These are phyloP conservation scores for Melieria omissa DNA, from an alignment of 2,888 invertebrate genomes.

Conservation along the genomic window DNA sequence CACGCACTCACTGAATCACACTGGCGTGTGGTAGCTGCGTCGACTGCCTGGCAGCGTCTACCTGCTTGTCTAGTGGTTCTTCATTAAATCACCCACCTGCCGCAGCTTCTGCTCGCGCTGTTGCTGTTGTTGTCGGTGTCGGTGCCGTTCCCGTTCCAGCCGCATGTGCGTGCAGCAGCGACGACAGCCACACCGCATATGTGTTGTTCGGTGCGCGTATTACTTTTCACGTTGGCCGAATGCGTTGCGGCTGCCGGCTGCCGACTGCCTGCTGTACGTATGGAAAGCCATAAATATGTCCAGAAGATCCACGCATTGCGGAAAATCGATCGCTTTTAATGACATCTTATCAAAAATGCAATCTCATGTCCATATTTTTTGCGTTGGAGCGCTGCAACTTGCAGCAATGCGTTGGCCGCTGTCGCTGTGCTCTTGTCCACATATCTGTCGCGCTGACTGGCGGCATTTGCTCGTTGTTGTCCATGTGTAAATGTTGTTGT, in stretches of 20 bases:
- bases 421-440: neutral
- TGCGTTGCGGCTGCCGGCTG: neutral
- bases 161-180: conserved; percentile 6
- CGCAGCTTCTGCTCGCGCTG: conserved; percentile 43
- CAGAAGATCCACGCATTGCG: conserved; percentile 51
- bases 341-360: conserved; percentile 56
- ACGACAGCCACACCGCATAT: neutral
- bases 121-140: conserved; percentile 16
- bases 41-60: conserved; percentile 9
- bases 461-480: too few relatives aligned
- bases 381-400: conserved; percentile 27
- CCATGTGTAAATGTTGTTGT: neutral
- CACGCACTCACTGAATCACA: conserved; percentile 8
- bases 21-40: neutral
- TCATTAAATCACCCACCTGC: conserved; percentile 53
- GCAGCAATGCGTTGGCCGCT: neutral
- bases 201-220: too few relatives aligned
- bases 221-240: too few relatives aligned
- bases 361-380: conserved; percentile 55
- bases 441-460: too few relatives aligned
- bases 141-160: conserved; percentile 14
- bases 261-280: conserved; percentile 22
- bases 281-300: conserved; percentile 52
- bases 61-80: conserved; percentile 28
- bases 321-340: conserved; percentile 57